Conservation (phyloP, 2,888 invertebrate genomes). For the Oeneis ivallda region DNA sequence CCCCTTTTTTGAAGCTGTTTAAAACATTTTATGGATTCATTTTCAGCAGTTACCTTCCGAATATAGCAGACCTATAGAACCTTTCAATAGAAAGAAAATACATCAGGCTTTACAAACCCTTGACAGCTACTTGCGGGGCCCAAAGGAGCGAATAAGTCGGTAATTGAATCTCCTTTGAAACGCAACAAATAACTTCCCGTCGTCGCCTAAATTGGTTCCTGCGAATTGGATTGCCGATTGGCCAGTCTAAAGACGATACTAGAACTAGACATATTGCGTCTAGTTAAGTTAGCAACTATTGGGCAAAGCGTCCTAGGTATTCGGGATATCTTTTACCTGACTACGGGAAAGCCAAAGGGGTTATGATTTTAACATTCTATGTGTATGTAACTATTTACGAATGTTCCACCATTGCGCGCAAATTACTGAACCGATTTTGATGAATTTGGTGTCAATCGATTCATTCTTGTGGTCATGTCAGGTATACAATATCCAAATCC, state of each 20-base stretch:
- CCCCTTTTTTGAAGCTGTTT: neutral
- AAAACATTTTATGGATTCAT: neutral
- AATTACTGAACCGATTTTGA: too few species aligned
- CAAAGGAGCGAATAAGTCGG: conserved; percentile 25
- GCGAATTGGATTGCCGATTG: conserved; percentile 11
- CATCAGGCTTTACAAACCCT: neutral
- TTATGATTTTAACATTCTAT: too few species aligned
- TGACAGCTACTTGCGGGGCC: conserved; percentile 24
- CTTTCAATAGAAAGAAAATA: neutral
- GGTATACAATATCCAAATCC: too few species aligned
- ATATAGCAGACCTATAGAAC: neutral
- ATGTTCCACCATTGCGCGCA: too few species aligned
- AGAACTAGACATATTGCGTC: neutral
- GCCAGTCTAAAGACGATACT: conserved; percentile 13
- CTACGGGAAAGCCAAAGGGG: too few species aligned
- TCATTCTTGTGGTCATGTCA: too few species aligned
- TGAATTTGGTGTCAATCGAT: too few species aligned
- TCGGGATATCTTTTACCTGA: too few species aligned
- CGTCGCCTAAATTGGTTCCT: conserved; percentile 28
- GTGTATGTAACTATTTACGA: too few species aligned
- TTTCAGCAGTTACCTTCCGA: neutral
- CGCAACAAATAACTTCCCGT: conserved; percentile 39
- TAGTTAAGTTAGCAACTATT: neutral
- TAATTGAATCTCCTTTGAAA: conserved; percentile 39
- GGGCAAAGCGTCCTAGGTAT: too few species aligned